Percentiles rank a stretch among this genome's conserved stretches.
Conservation (phyloP, 2,113 vertebrate genomes). For the Meles meles region DNA sequence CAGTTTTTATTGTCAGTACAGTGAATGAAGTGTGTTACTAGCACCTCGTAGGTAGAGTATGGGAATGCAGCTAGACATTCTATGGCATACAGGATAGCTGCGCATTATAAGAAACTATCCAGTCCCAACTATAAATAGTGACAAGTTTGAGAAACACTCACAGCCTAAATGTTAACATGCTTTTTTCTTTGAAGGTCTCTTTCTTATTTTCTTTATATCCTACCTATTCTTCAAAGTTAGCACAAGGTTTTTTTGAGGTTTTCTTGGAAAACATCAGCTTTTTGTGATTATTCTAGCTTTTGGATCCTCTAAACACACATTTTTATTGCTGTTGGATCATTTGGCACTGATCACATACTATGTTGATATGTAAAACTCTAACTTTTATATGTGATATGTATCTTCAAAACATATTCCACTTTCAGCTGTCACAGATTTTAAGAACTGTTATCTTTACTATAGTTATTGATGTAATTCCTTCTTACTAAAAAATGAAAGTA, state of each 20-base stretch:
- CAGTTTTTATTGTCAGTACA: background rate
- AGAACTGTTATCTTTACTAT: background rate
- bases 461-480: background rate
- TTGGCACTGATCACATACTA: background rate
- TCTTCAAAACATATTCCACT: background rate
- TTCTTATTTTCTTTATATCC: background rate
- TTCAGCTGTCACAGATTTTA: background rate
- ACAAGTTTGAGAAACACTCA: background rate
- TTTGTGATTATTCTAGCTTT: background rate
- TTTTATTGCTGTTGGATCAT: background rate
- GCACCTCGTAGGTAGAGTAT: background rate
- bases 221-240: background rate
- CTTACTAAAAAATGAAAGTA: background rate
- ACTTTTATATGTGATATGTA: background rate
- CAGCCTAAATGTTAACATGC: background rate
- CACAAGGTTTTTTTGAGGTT: background rate
- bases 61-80: background rate
- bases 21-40: background rate
- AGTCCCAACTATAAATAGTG: background rate
- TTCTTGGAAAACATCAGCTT: background rate
- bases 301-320: background rate
- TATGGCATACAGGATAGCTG: background rate
- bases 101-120: background rate
- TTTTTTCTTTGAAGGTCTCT: background rate
- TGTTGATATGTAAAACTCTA: background rate